Evolutionary conservation across 2,797 vertebrate genomes (phyloP), one percentile per base, ranked within the genome.

Genomic region (Muraenolepis orangiensis): DNA sequence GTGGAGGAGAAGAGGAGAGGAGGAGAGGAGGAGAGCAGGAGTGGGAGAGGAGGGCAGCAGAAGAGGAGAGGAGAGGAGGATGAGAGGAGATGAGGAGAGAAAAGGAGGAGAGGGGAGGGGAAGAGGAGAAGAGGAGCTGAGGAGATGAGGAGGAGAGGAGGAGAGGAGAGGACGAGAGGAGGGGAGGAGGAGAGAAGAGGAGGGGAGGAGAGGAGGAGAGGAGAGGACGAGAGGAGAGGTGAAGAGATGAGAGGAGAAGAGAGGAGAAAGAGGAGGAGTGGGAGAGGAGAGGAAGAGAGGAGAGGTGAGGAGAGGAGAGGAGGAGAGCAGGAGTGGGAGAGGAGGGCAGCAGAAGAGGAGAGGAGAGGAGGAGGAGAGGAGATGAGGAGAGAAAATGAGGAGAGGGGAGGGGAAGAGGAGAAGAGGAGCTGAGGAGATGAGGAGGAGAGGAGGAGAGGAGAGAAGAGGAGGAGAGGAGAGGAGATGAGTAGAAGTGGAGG

Each of bases 391-490:
- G 75, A 80, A 76, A 80, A 84, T 79, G 80, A 90, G 13, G 38
- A 2, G 13, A 40, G 38, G 38, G 16, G 38, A 5, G 36, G 12
- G 36, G 36, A 85, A 86, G 78, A 86, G 20, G 20, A 61, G 20
- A 71, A 61, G 57, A 23, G 66, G 7, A 34, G 69, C 78, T n/a
- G 38, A 74, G 81, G 79, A 85, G 89, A 86, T 86, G 76, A 85
- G 85, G 78, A 86, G 20, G n/a, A 5, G 7, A 61, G 51, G 72
- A n/a, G n/a, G 57, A 42, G 28, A 61, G 69, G 67, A 78, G 42
- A 75, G 80, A 80, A 86, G 88, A 86, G 86, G 76, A 85, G 86
- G 78, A 86, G 20, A 57, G 18, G 23, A 61, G n/a, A n/a, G n/a
- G n/a, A n/a, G n/a, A n/a, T 16, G 72, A 61, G 40, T n/a, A 26